Base-by-base conservation (phyloP, 2,113 vertebrate species). In the Ailuropoda melanoleuca region DNA sequence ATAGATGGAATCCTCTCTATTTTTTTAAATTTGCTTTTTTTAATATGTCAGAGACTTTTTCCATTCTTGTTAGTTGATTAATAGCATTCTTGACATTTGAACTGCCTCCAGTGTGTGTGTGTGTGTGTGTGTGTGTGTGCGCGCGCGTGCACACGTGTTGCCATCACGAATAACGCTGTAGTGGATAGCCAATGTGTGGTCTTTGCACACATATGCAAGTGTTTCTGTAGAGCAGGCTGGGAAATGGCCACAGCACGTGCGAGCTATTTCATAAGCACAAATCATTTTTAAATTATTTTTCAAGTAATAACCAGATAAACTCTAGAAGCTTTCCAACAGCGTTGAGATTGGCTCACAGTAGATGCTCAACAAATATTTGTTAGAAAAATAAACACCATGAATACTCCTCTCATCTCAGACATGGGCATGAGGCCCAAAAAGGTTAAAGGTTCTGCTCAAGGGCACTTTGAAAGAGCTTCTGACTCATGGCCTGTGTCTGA, bases 201-300 rank as follows among this genome's bases (percentile, higher is more conserved):
- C 70, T 91, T 60, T n/a, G 37, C 43, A 7, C 24, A 46, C 14
- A 11, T 10, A 21, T 58, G 50, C 19, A 72, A 60, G 31, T 29
- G 10, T 75, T 81, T 95, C 68, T 82, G 46, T 50, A 62, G 75
- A 70, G 70, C 15, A 21, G 39, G 56, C 37, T 50, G 93, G 78
- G 48, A 89, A 91, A 53, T 21, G 55, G 84, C 72, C 14, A 77
- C 9, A 82, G 58, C 39, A 37, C 48, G 34, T 75, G 11, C 8
- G 24, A 34, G 17, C 24, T 24, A 46, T 74, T 97, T 94, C 81
- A 77, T 89, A 91, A 91, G 77, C 78, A 88, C 34, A 64, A 64
- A 72, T 95, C 56, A 64, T 37, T 97, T 94, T 92, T 85, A 34
- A 90, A 90, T 77, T 88, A 96, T 90, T 50, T 97, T 94, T 92